Conservation (phyloP, 2,113 vertebrate genomes). For the Bettongia penicillata region DNA sequence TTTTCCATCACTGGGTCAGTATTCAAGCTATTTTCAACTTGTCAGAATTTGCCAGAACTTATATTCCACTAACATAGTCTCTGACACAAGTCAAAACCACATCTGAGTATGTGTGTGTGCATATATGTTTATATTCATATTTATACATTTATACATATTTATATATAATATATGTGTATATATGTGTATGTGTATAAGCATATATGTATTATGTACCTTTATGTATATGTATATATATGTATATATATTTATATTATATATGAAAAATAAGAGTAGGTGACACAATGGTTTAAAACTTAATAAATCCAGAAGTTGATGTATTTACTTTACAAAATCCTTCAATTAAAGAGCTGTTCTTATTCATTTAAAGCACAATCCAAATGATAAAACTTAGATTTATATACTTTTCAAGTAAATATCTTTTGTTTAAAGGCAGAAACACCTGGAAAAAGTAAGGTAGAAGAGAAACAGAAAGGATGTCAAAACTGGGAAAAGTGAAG, state of each 20-base stretch:
- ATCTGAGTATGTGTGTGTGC: background rate
- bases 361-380: background rate
- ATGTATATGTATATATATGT: too few relatives aligned
- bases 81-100: background rate
- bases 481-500: conserved; percentile 6
- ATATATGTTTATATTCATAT: too few relatives aligned
- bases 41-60: background rate
- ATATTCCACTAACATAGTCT: background rate
- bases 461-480: background rate
- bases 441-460: background rate
- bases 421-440: conserved; percentile 13
- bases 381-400: background rate
- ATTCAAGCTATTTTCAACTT: background rate
- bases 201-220: too few relatives aligned
- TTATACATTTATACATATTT: too few relatives aligned
- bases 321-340: background rate
- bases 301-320: background rate
- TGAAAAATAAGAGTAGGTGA: background rate
- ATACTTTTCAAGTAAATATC: background rate
- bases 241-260: background rate
- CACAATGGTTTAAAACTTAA: background rate
- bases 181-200: too few relatives aligned
- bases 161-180: too few relatives aligned
- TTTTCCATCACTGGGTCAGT: background rate
- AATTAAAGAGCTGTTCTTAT: background rate